A percentile compares a stretch with the other conserved stretches of the same genome.
These are phyloP conservation scores for Lottia scabra DNA, from an alignment of 2,888 invertebrate genomes.

Conservation along the genomic window DNA sequence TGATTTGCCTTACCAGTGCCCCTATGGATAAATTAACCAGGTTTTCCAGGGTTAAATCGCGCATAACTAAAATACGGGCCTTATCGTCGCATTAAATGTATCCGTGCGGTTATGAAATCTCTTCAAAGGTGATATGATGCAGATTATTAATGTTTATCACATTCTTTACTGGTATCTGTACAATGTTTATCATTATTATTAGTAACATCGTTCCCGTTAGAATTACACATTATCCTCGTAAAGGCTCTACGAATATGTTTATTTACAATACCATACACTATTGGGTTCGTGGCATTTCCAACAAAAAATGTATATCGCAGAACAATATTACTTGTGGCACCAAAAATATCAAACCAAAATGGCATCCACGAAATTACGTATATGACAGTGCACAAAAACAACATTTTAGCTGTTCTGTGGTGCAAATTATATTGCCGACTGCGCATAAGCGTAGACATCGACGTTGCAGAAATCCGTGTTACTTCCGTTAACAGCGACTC, in stretches of 20 bases:
- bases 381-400: conserved; percentile 54
- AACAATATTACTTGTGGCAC: conserved; percentile 38
- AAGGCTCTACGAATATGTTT: conserved; percentile 42
- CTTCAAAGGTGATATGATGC: too few species aligned
- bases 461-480: neutral
- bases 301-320: conserved; percentile 51
- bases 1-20: too few species aligned
- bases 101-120: too few species aligned
- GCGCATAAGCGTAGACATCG: neutral
- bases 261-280: conserved; percentile 55
- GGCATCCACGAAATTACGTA: conserved; percentile 55
- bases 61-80: too few species aligned
- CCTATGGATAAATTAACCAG: too few species aligned
- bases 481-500: neutral
- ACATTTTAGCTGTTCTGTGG: conserved; percentile 51
- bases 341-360: conserved; percentile 59
- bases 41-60: too few species aligned
- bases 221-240: conserved; percentile 25
- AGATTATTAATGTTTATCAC: too few species aligned
- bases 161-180: too few species aligned
- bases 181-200: too few species aligned
- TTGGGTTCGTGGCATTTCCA: conserved; percentile 52
- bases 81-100: too few species aligned
- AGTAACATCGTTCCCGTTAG: too few species aligned
- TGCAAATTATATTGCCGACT: conserved; percentile 21